Evolutionary conservation across 2,888 invertebrate genomes (phyloP), one percentile per base, ranked within the genome.

Genomic region (Copidosoma aretas): DNA sequence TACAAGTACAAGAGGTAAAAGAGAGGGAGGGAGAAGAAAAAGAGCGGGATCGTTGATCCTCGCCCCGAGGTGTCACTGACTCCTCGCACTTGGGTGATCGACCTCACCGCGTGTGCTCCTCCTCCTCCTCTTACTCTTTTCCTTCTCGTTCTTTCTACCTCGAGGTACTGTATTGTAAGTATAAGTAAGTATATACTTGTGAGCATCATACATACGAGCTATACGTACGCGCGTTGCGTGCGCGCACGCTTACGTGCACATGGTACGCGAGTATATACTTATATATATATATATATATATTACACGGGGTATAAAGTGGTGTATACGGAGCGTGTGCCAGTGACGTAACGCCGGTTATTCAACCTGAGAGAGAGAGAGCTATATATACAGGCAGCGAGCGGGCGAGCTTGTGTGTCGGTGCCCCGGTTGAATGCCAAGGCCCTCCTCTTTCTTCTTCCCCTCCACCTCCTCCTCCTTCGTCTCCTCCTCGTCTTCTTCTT

Each of bases 331-430:
- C 78, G 78, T 79, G 77, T 76, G 76, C 77, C 79, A 78, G 76
- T 83, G 83, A 83, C 83, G 83, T 82, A 83, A 83, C 76, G 78
- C 75, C 54, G 83, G 83, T 83, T 83, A 83, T 83, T 83, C 82
- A 83, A 83, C 82, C 80, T 81, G 81, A 32, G 32, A 32, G 32
- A 8, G 32, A 32, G 32, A 32, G 32, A 32, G n/a, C n/a, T n/a
- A n/a, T n/a, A n/a, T n/a, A n/a, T n/a, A n/a, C n/a, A n/a, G n/a
- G 78, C 77, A 73, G 17, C 25, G 57, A 14, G 25, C 1, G 54
- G 22, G 43, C 32, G 32, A 32, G 32, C 32, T 32, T 32, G 32
- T 32, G 25, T 46, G 60, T 19, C 58, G 59, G 60, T 59, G 59
- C 43, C 60, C 60, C 64, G 60, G 53, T 32, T 71, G 83, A 83